Conservation (phyloP, 2,797 vertebrate species). For the Lerista edwardsae region DNA sequence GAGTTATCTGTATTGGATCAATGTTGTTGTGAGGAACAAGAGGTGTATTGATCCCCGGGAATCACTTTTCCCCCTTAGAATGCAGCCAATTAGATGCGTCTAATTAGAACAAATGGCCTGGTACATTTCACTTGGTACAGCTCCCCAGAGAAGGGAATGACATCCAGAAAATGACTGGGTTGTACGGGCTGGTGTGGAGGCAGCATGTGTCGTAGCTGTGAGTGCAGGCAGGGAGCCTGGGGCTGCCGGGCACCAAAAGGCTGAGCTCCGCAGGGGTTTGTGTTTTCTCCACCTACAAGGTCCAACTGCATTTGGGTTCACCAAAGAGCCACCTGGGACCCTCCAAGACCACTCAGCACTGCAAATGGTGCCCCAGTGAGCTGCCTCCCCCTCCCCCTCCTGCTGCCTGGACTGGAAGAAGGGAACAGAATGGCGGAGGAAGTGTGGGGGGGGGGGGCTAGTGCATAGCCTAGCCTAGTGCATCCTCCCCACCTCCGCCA, state of each 20-base stretch:
- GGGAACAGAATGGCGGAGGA: too few species aligned
- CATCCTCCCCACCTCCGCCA: too few species aligned
- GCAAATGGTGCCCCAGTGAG: too few species aligned
- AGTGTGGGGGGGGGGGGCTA: too few species aligned
- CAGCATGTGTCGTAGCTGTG: too few species aligned
- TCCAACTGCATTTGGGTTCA: background rate
- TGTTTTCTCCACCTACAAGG: background rate
- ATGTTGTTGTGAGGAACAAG: constrained; percentile 13
- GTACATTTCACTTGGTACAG: background rate
- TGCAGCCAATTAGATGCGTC: constrained; percentile 39
- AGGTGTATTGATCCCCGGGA: constrained; percentile 22
- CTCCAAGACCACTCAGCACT: too few species aligned
- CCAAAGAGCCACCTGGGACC: background rate
- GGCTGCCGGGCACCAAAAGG: background rate
- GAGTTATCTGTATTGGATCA: constrained; percentile 14
- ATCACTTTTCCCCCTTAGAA: constrained; percentile 6
- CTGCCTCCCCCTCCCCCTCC: too few species aligned
- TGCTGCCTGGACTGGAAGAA: too few species aligned
- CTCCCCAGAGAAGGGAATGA: background rate
- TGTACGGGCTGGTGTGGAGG: background rate
- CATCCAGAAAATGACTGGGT: background rate
- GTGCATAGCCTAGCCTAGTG: too few species aligned
- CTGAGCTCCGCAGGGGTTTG: background rate
- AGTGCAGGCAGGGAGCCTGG: too few species aligned
- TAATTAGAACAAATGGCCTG: constrained; percentile 45